Percentiles rank a stretch among this genome's conserved stretches.
These are phyloP conservation scores for Lynx canadensis DNA, from an alignment of 2,113 vertebrate species.

Conservation along the genomic window DNA sequence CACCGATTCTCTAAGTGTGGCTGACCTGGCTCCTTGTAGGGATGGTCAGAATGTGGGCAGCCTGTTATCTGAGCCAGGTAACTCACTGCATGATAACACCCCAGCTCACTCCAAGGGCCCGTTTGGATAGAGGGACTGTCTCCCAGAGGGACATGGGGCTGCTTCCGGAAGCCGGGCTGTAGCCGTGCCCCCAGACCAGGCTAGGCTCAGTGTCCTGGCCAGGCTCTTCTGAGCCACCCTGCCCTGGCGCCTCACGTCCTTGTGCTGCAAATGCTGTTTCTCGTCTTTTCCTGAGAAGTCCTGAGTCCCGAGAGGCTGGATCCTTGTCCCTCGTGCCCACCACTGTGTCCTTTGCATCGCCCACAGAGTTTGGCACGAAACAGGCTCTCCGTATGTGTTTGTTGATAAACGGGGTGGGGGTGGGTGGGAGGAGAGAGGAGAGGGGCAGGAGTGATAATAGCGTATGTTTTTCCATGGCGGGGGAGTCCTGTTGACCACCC, in stretches of 20 bases:
- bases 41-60: not conserved
- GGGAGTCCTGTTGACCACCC: not conserved
- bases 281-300: not conserved
- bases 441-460: not conserved
- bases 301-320: not conserved
- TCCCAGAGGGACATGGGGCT: not conserved
- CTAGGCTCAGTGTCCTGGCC: not conserved
- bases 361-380: not conserved
- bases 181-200: not conserved
- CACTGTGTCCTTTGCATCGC: not conserved
- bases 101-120: too few relatives aligned
- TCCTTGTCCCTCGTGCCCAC: not conserved
- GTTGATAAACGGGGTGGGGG: not conserved
- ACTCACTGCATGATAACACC: rapidly evolving
- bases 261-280: too few relatives aligned
- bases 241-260: not conserved
- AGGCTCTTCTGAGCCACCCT: not conserved
- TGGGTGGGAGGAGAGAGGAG: not conserved
- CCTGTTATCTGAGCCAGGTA: not conserved
- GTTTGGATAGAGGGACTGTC: not conserved
- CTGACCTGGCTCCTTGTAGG: not conserved
- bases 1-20: not conserved
- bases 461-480: not conserved
- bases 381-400: not conserved
- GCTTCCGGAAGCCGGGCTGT: not conserved